phyloP scores from a whole-genome alignment of 2,888 invertebrate species.

The Strigamia maritima region DNA sequence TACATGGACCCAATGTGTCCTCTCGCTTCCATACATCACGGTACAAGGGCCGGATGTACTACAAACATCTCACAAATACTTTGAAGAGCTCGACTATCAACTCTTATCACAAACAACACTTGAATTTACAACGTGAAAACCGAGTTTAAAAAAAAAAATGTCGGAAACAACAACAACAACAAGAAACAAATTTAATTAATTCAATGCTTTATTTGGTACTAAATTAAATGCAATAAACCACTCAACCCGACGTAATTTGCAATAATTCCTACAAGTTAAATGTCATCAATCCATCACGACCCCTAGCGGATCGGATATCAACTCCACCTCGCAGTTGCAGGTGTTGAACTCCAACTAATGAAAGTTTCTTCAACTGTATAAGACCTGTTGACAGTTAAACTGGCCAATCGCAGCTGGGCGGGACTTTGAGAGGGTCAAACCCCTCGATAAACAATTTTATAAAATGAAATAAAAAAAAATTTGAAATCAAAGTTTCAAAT shows the following conservation, averaged over 20 bases:
- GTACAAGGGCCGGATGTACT: slow-evolving; percentile 10
- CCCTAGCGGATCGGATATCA: background rate
- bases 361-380: slow-evolving; percentile 1
- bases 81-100: background rate
- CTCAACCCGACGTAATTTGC: background rate
- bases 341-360: slow-evolving; percentile 29
- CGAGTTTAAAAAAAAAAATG: background rate
- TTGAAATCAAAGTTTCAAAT: too few species aligned
- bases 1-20: slow-evolving; percentile 31
- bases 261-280: background rate
- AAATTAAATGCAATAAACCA: background rate
- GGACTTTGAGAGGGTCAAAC: background rate
- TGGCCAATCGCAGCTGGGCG: background rate
- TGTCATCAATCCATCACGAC: slow-evolving; percentile 20
- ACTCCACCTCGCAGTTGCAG: background rate
- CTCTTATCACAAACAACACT: background rate
- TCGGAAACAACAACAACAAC: background rate
- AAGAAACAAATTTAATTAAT: background rate
- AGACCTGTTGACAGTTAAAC: slow-evolving; percentile 25
- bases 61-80: slow-evolving; percentile 24
- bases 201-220: background rate
- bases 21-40: slow-evolving; percentile 20
- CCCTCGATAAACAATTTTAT: too few species aligned
- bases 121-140: background rate
- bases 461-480: too few species aligned